Evolutionary conservation across 2,113 vertebrate species (phyloP), one percentile per base, ranked within the genome.

Genomic region (Ictalurus punctatus): DNA sequence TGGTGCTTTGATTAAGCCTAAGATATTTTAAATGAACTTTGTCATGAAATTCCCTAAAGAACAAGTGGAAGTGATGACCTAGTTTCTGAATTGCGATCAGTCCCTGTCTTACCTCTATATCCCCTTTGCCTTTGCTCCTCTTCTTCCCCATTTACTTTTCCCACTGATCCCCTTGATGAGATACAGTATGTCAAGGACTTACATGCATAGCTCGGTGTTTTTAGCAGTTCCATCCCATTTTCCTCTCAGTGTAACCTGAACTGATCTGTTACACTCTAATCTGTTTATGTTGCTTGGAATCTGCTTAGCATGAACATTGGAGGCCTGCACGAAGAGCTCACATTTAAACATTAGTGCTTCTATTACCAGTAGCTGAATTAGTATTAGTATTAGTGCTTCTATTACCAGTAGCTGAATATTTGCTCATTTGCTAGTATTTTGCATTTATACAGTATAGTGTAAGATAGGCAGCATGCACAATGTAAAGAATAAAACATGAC

Each of bases 61-160:
- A 14, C 54, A 69, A 83, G 59, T 58, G 56, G 81, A 76, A 74
- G 13, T 83, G 80, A 83, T 37, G 34, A 17, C 56, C 71, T 78
- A 37, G 30, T 76, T 76, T 84, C 59, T 67, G 79, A 83, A 73
- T 83, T 74, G 5, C 23, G 54, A 59, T 40, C 30, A 34, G 40
- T 71, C 34, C 25, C 13, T 16, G 25, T 63, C 34, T 74, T 21
- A 30, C 69, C 56, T 58, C 7, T 65, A 37, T 6, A 6, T 74
- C 30, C 63, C 23, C 23, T 56, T 44, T 30, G 23, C 67, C 17
- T 82, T 87, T 87, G 19, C 48, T 56, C 17, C 61, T 16, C 21
- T 56, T 58, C 13, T 58, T 71, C 12, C 30, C 48, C 58, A 23
- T 87, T 25, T 82, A 58, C 19, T 27, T 80, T 5, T 78, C 58